These are phyloP conservation scores for Hoplostethus mediterraneus DNA, from an alignment of 2,797 vertebrate species.

Conservation along the genomic window DNA sequence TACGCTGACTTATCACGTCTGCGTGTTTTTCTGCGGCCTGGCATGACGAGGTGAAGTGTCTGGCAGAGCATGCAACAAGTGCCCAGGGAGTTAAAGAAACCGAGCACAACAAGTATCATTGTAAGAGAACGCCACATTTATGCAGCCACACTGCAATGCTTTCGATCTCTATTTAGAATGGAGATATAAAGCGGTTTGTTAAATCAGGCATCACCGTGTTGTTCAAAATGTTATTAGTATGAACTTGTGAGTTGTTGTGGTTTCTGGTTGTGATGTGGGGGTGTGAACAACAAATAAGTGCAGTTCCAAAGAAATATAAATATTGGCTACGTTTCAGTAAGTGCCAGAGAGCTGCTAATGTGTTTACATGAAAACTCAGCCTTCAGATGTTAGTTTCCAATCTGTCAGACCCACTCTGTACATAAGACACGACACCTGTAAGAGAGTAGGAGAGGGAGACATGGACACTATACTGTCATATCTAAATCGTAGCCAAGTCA, in stretches of 20 bases:
- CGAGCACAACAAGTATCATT: not conserved
- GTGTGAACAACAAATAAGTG: not conserved
- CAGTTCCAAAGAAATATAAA: slow-evolving; percentile 38
- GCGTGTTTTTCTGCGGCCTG: not conserved
- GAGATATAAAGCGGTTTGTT: not conserved
- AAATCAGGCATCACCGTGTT: slow-evolving; percentile 7
- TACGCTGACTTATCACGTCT: slow-evolving; percentile 5
- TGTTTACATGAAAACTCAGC: slow-evolving; percentile 16
- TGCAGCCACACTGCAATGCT: too few relatives aligned
- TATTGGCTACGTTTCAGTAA: not conserved
- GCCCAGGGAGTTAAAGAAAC: too few relatives aligned
- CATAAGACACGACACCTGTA: not conserved
- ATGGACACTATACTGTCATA: not conserved
- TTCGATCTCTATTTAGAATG: too few relatives aligned
- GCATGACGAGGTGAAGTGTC: slow-evolving; percentile 8
- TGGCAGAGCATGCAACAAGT: slow-evolving; percentile 5
- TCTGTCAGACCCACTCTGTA: not conserved
- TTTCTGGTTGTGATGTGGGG: not conserved
- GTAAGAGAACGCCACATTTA: not conserved
- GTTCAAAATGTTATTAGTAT: slow-evolving; percentile 34
- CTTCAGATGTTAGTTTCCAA: not conserved
- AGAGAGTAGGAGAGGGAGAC: not conserved
- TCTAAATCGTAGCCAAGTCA: not conserved
- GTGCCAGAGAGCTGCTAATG: not conserved
- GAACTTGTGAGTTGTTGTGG: slow-evolving; percentile 13